A percentile compares a stretch with the other conserved stretches of the same genome.
phyloP scores from a whole-genome alignment of 2,888 invertebrate species.

The Ormia ochracea region DNA sequence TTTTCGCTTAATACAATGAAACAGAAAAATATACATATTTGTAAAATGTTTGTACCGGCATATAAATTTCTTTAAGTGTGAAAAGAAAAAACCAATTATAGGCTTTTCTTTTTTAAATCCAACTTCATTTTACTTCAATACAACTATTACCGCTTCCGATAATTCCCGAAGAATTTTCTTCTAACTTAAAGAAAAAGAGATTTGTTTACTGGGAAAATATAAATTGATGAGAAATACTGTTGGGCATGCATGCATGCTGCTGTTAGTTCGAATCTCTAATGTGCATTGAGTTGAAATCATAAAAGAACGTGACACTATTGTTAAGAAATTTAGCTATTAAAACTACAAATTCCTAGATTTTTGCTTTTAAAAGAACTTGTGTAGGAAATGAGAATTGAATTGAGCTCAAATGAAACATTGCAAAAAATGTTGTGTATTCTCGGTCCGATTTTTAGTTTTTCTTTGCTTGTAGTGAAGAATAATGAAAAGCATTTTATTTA shows the following conservation, averaged over 20 bases:
- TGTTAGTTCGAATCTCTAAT: constrained; percentile 34
- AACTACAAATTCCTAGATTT: constrained; percentile 54
- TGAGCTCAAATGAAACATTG: constrained; percentile 25
- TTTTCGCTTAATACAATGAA: too few species aligned
- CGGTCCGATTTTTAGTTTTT: constrained; percentile 1
- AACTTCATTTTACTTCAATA: too few species aligned
- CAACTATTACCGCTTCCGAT: too few species aligned
- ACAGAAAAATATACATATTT: too few species aligned
- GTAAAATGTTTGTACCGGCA: too few species aligned
- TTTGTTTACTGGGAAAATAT: too few species aligned
- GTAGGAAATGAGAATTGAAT: neutral
- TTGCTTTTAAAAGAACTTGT: constrained; percentile 4
- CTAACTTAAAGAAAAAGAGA: too few species aligned
- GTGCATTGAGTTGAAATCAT: constrained; percentile 60
- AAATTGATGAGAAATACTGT: neutral
- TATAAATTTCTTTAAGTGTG: too few species aligned
- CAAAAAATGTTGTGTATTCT: neutral
- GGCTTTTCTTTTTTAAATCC: too few species aligned
- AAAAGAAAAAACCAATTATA: too few species aligned
- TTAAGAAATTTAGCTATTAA: constrained; percentile 53
- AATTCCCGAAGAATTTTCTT: too few species aligned
- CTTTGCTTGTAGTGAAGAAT: neutral
- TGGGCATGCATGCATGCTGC: constrained; percentile 5
- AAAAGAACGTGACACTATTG: constrained; percentile 61
- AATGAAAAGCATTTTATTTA: constrained; percentile 10